Base-by-base conservation (phyloP, 2,888 invertebrate species). In the Podabrus alpinus region DNA sequence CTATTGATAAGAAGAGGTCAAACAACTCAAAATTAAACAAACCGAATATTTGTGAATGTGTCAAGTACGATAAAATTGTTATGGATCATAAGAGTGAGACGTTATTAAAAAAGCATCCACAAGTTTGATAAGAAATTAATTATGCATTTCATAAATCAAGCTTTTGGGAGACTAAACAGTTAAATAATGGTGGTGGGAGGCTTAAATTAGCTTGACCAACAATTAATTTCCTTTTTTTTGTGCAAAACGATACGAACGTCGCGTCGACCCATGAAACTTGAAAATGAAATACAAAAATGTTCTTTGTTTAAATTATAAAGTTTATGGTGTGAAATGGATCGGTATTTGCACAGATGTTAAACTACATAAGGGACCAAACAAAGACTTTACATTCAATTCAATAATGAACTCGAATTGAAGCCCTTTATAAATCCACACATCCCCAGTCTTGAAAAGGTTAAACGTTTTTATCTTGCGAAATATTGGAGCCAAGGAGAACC, bases 361-460 rank as follows among this genome's bases (percentile, higher is more conserved):
- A 64, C 62, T 64, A 61, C 15, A 16, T 64, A 21, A 21, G 62
- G 62, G 21, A 64, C 62, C 62, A 64, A 64, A 64, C 62, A 64
- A 64, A 64, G 62, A 64, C 19, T 17, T 64, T 64, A 64, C 17
- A 21, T 64, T 21, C 62, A 16, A 64, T 64, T 64, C 62, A 64
- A 64, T 64, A 64, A 64, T 64, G 62, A 64, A 64, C 62, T 64
- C 62, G 62, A 64, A 64, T 64, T 64, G 62, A 64, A 64, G 17
- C 62, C 62, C 62, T 64, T 64, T 21, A 64, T 64, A 64, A 64
- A 64, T 64, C 62, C 62, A 64, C 62, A 64, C 62, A 17, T 64
- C 62, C 62, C 62, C 62, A 19, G 62, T 64, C 62, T 64, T 64
- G 62, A 64, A 64, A 64, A 64, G 62, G 62, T 64, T 64, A 64